Percentiles rank a stretch among this genome's conserved stretches.
These are phyloP conservation scores for Hypolimnas misippus DNA, from an alignment of 2,888 invertebrate species.

Conservation along the genomic window DNA sequence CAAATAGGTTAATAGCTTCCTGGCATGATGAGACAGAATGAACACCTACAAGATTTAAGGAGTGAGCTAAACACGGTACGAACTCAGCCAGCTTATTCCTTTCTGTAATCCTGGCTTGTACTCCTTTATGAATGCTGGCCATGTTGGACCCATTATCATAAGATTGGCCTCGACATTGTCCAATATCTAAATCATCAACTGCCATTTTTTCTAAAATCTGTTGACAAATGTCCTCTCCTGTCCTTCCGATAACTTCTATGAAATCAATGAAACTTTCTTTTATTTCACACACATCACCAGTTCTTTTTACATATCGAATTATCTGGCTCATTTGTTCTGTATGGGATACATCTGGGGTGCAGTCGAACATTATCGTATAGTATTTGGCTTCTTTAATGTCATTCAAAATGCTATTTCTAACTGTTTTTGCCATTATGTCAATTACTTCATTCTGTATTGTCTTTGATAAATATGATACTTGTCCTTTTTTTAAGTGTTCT, in stretches of 20 bases:
- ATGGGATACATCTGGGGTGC: slow-evolving; percentile 52
- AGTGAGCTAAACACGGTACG: slow-evolving; percentile 51
- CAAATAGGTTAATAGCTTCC: slow-evolving; percentile 44
- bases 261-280: slow-evolving; percentile 52
- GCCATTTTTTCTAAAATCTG: slow-evolving; percentile 43
- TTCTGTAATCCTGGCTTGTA: slow-evolving; percentile 50
- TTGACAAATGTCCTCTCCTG: slow-evolving; percentile 43
- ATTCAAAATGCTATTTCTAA: slow-evolving; percentile 43
- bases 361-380: slow-evolving; percentile 51
- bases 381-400: slow-evolving; percentile 45
- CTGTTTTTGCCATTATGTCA: slow-evolving; percentile 47
- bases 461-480: slow-evolving; percentile 49
- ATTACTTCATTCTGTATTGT: slow-evolving; percentile 50
- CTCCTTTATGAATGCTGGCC: slow-evolving; percentile 50
- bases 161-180: slow-evolving; percentile 47
- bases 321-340: slow-evolving; percentile 51
- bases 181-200: slow-evolving; percentile 46
- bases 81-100: slow-evolving; percentile 49
- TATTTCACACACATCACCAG: slow-evolving; percentile 44
- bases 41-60: slow-evolving; percentile 50
- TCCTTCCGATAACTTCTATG: slow-evolving; percentile 48
- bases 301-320: slow-evolving; percentile 46
- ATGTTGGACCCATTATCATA: slow-evolving; percentile 53
- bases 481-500: slow-evolving; percentile 42
- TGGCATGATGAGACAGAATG: slow-evolving; percentile 42